Conservation (phyloP, 2,113 vertebrate species). For the Philantomba maxwellii region DNA sequence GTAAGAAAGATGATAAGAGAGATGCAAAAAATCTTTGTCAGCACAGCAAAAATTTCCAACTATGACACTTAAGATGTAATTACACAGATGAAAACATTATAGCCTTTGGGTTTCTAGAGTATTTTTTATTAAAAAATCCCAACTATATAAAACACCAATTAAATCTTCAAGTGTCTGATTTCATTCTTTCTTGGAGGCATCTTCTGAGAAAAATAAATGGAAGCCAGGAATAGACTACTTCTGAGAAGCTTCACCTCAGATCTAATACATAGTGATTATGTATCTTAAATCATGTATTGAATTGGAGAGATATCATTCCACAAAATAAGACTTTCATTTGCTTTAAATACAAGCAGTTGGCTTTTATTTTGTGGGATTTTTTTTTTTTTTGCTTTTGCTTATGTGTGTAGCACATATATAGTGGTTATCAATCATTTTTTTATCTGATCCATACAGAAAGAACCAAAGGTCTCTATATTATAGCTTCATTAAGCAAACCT, state of each 20-base stretch:
- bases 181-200: conserved; percentile 31
- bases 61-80: not conserved
- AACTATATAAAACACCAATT: not conserved
- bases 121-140: conserved; percentile 25
- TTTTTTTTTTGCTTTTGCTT: not conserved
- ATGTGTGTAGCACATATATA: not conserved
- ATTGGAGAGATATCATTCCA: not conserved
- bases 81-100: not conserved
- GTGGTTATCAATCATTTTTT: not conserved
- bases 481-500: not conserved
- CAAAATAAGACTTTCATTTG: not conserved
- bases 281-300: conserved; percentile 28
- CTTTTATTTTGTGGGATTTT: not conserved
- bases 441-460: not conserved
- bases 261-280: not conserved
- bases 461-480: not conserved
- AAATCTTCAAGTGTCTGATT: conserved; percentile 20
- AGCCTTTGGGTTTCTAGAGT: not conserved
- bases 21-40: not conserved
- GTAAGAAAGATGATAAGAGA: not conserved
- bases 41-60: not conserved
- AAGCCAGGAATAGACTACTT: conserved; percentile 16
- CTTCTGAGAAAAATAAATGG: conserved; percentile 21
- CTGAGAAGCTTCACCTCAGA: conserved; percentile 20
- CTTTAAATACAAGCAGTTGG: not conserved